Base-by-base conservation (phyloP, 2,888 invertebrate genomes). In the Laspeyria flexula region DNA sequence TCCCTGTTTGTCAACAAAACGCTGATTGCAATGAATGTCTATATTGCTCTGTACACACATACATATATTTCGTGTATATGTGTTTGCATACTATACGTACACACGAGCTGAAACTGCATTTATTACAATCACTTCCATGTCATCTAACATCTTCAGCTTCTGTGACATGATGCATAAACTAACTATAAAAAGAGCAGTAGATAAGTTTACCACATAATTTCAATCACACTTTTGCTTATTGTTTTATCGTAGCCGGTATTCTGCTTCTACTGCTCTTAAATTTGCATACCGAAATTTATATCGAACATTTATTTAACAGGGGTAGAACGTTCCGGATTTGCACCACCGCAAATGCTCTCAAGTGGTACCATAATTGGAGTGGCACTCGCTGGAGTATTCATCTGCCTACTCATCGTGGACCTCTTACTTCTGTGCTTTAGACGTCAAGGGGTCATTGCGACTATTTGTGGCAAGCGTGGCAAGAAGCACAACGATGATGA, bases 381-480 rank as follows among this genome's bases (percentile, higher is more conserved):
- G 70, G 96, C 98, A 25, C 93, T 98, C 53, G 96, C 95, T 33
- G 96, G 97, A 38, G 94, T 98, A 37, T 93, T 97, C 42, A 89
- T 97, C 62, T 94, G 98, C 59, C 92, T 98, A 55, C 89, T 98
- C 71, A 93, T 98, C 61, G 95, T 98, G 70, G 99, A 99, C 81
- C 92, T 98, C 6, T 94, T 96, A 30, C 97, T 98, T 79, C 96
- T 96, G 83, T 90, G 95, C 93, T 87, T 94, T 60, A 93, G 94
- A 75, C 86, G 94, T 45, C 93, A 95, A 76, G 96, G 96, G 34
- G 94, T 96, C 25, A 93, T 95, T 73, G 95, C 96, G n/a, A 89
- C 94, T 25, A 88, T 95, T 70, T 96, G 95, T 71, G 94, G 95
- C n/a, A 90, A 94, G 63, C 93, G 94, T 29, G 92, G 93, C 40